Conservation (phyloP, 2,888 invertebrate species). For the Helleia helle region DNA sequence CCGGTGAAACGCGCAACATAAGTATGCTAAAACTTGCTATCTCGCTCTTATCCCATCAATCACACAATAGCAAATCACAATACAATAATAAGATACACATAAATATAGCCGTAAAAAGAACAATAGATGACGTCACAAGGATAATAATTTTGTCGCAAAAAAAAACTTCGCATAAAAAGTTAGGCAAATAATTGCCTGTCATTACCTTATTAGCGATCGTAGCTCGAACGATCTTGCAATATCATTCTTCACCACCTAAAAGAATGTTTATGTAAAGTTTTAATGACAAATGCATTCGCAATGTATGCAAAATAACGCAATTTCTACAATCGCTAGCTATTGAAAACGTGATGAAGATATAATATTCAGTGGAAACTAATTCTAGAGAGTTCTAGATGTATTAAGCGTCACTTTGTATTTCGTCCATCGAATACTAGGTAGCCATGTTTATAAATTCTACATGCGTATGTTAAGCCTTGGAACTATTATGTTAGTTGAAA, state of each 20-base stretch:
- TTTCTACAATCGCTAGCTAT: background rate
- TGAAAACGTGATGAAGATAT: too few relatives aligned
- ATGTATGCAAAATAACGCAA: background rate
- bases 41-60: background rate
- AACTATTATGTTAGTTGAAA: too few relatives aligned
- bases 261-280: slow-evolving; percentile 10
- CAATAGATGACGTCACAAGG: slow-evolving; percentile 15
- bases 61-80: slow-evolving; percentile 6
- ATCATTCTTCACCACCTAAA: slow-evolving; percentile 8
- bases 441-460: too few relatives aligned
- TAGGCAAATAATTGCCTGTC: slow-evolving; percentile 15
- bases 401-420: too few relatives aligned
- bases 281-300: background rate
- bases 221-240: slow-evolving; percentile 4
- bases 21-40: background rate
- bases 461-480: too few relatives aligned
- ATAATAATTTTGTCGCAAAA: slow-evolving; percentile 12
- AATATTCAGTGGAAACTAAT: too few relatives aligned
- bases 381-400: too few relatives aligned
- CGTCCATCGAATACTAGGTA: too few relatives aligned
- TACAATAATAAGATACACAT: slow-evolving; percentile 5
- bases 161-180: slow-evolving; percentile 5
- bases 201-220: slow-evolving; percentile 32
- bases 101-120: slow-evolving; percentile 10
- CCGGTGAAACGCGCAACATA: too few relatives aligned